These are phyloP conservation scores for Oophaga pumilio DNA, from an alignment of 2,113 vertebrate species.

Conservation along the genomic window DNA sequence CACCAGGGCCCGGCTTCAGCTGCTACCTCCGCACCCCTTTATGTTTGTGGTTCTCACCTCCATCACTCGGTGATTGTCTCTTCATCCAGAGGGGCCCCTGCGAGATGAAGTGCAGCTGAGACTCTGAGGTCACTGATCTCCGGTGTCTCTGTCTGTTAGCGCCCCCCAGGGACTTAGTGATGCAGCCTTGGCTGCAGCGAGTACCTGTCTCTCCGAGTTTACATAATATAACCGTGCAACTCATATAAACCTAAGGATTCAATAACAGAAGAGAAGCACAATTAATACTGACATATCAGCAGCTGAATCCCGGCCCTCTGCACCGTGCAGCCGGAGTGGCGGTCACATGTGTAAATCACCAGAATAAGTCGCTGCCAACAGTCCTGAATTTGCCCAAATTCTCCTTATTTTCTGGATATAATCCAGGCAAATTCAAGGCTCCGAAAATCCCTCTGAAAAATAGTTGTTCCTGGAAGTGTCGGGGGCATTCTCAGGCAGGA, in stretches of 20 bases:
- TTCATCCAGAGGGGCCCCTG: conserved; percentile 71
- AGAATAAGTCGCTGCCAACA: too few species aligned
- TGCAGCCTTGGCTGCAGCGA: conserved; percentile 68
- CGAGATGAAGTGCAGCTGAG: conserved; percentile 67
- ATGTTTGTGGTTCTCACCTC: conserved; percentile 24
- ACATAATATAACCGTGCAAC: conserved; percentile 68
- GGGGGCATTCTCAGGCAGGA: too few species aligned
- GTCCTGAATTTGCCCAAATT: too few species aligned
- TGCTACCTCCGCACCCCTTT: not conserved
- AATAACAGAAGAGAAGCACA: not conserved
- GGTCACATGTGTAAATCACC: too few species aligned
- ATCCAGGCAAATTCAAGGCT: too few species aligned
- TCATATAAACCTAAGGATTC: conserved; percentile 63
- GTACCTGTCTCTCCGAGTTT: conserved; percentile 62
- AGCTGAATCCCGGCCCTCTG: too few species aligned
- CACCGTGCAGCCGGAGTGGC: too few species aligned
- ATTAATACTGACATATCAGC: too few species aligned
- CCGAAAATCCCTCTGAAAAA: too few species aligned
- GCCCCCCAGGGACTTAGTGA: conserved; percentile 23
- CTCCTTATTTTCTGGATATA: too few species aligned
- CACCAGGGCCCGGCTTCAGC: not conserved
- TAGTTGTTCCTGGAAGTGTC: too few species aligned
- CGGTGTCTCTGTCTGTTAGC: conserved; percentile 51
- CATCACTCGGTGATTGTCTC: conserved; percentile 34
- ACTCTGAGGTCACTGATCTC: conserved; percentile 65